Base-by-base conservation (phyloP, 2,888 invertebrate genomes). In the Agonopterix subpropinquella region DNA sequence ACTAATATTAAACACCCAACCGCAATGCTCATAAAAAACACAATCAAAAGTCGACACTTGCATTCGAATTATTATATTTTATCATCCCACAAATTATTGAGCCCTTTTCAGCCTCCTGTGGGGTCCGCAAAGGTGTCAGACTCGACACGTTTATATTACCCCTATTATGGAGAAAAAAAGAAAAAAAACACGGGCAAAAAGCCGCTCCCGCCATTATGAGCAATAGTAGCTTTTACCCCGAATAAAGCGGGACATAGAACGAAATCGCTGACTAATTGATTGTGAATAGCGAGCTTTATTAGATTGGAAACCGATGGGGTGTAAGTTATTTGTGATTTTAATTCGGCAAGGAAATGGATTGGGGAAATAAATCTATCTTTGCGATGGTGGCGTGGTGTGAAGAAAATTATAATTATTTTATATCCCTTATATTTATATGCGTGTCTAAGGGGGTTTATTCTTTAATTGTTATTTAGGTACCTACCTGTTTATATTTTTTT, bases 71-170 rank as follows among this genome's bases (percentile, higher is more conserved):
- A 80, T 83, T 80, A 79, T 78, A 77, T 74, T 85, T 82, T 84
- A 83, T 82, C 80, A 78, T 75, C 67, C 77, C 80, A 80, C 85
- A 83, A 86, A 85, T 83, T 77, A 78, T 73, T 65, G 61, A 70
- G 67, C 52, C 28, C 67, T 67, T 70, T 67, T 73, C 64, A 66
- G 63, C 77, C 75, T 70, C 80, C 69, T 85, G 87, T 87, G 87
- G 78, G 87, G 83, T 86, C 86, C 71, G 67, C 71, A 70, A 81
- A 87, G 84, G 87, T 87, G 87, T 87, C 77, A 79, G 86, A 61
- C 70, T 73, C 78, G 71, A 77, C 87, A 78, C 84, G 79, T 86
- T 83, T 78, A 77, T 80, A 82, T 82, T 86, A 77, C 79, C 83
- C 47, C 76, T 70, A 80, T 81, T 79, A 82, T 76, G 70, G 77